These are phyloP conservation scores for Origma solitaria DNA, from an alignment of 2,113 vertebrate genomes.

Conservation along the genomic window DNA sequence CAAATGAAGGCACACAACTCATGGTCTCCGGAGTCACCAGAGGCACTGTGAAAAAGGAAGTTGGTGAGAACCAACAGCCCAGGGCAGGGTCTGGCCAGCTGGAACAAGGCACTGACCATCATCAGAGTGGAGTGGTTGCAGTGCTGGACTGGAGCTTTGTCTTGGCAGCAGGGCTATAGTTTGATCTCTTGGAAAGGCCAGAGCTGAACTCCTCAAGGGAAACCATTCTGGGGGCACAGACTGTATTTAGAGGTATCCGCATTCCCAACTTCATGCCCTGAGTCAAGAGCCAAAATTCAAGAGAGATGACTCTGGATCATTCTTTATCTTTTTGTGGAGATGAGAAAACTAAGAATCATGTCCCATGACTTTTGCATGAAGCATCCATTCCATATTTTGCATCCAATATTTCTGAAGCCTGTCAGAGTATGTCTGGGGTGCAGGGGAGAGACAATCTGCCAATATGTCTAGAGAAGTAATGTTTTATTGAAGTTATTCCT, in stretches of 20 bases:
- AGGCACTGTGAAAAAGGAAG: background rate
- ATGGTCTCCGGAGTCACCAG: background rate
- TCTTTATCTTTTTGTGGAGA: background rate
- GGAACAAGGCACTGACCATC: background rate
- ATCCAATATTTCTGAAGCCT: background rate
- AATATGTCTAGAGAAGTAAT: background rate
- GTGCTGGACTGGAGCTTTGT: background rate
- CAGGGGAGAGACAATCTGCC: background rate
- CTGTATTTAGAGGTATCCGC: background rate
- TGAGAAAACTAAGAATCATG: background rate
- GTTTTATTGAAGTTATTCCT: background rate
- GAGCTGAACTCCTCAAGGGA: background rate
- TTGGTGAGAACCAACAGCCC: accelerated
- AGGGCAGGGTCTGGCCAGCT: background rate
- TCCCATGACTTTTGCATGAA: background rate
- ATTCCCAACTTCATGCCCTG: background rate
- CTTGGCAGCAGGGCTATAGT: background rate
- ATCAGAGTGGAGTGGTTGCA: accelerated
- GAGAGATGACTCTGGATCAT: background rate
- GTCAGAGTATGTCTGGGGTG: background rate
- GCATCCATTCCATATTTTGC: background rate
- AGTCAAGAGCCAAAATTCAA: background rate
- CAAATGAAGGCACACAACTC: background rate
- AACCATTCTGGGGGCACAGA: background rate
- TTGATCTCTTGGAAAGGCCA: background rate